phyloP scores from a whole-genome alignment of 2,888 invertebrate species.

The Rutpela maculata region DNA sequence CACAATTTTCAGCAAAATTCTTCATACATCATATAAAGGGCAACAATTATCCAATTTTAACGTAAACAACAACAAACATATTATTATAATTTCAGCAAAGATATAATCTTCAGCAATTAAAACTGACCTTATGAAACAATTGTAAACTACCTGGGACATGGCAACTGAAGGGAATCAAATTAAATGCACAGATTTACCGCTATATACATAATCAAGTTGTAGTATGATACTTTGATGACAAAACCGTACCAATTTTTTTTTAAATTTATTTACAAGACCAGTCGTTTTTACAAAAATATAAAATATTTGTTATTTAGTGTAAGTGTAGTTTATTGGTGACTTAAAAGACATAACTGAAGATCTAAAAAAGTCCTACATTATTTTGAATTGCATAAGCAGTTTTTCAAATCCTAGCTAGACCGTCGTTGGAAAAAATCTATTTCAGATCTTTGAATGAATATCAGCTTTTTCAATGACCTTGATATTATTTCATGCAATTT shows the following conservation, averaged over 20 bases:
- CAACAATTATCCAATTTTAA: background rate
- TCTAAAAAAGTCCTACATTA: no score
- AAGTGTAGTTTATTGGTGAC: no score
- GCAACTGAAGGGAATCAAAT: background rate
- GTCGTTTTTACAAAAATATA: no score
- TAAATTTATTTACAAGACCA: no score
- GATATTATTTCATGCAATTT: no score
- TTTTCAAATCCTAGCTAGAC: no score
- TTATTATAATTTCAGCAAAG: background rate
- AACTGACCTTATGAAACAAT: constrained; percentile 31
- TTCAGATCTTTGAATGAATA: no score
- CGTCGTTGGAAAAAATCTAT: no score
- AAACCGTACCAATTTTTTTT: background rate
- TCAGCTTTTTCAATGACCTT: no score
- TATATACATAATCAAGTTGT: background rate
- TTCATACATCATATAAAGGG: background rate
- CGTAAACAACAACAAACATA: background rate
- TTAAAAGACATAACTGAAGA: no score
- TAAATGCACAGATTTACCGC: background rate
- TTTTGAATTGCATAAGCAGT: no score
- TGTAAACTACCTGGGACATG: background rate
- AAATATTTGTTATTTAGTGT: no score
- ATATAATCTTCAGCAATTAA: constrained; percentile 32
- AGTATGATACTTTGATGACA: background rate
- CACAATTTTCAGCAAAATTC: background rate